A percentile compares a stretch with the other conserved stretches of the same genome.
phyloP scores from a whole-genome alignment of 2,888 invertebrate genomes.

The Mythimna pallens region DNA sequence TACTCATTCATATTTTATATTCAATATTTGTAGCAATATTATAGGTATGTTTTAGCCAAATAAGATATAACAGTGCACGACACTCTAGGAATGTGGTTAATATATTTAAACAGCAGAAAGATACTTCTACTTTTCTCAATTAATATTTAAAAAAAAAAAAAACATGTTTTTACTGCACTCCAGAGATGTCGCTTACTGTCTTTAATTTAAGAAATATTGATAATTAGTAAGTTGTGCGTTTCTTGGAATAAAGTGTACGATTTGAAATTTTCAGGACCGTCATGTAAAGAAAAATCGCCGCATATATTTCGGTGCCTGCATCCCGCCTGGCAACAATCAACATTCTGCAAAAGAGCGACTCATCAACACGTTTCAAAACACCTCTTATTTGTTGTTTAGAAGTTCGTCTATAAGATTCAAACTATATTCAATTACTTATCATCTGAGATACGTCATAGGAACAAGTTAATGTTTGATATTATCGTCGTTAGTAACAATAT shows the following conservation, averaged over 20 bases:
- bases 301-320: constrained; percentile 82
- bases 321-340: constrained; percentile 75
- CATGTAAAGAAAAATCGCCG: constrained; percentile 79
- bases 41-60: constrained; percentile 42
- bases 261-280: constrained; percentile 77
- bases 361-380: constrained; percentile 65
- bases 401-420: constrained; percentile 73
- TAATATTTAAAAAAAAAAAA: not conserved
- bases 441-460: constrained; percentile 59
- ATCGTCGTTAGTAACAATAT: constrained; percentile 33
- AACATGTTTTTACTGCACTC: not conserved
- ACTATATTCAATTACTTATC: constrained; percentile 72
- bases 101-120: not conserved
- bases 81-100: constrained; percentile 2
- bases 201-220: not conserved
- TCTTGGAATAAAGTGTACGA: constrained; percentile 13
- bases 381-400: constrained; percentile 73
- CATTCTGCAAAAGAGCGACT: constrained; percentile 59
- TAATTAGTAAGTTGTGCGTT: not conserved
- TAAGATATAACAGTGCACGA: constrained; percentile 19
- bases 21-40: constrained; percentile 41
- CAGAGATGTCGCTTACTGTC: constrained; percentile 19
- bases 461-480: constrained; percentile 50
- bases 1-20: constrained; percentile 43
- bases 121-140: not conserved